Evolutionary conservation across 30 jellyfish, hydroid and myxozoan species (phyloP).

Genomic region (Chrysaora quinquecirrha): DNA sequence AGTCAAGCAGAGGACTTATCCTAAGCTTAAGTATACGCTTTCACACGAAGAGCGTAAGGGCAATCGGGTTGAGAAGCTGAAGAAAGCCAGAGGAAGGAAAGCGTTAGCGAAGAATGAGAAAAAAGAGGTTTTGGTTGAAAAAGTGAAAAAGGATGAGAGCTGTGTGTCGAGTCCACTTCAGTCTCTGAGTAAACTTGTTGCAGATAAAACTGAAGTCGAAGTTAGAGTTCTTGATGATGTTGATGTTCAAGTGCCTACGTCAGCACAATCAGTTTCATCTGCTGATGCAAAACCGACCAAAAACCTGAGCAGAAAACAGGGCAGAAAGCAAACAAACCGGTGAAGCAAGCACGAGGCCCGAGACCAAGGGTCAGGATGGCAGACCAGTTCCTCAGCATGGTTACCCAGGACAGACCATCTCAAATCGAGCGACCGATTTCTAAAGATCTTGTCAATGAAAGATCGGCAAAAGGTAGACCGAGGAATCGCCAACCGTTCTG

Average conservation of each 20-base stretch:
- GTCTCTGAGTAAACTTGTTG: neutral
- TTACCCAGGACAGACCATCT: conserved; percentile 87
- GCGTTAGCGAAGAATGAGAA: neutral
- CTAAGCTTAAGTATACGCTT: conserved; percentile 57
- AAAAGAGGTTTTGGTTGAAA: neutral
- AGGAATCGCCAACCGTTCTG: conserved; percentile 1
- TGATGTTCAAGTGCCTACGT: neutral
- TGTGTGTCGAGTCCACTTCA: neutral
- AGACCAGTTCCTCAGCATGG: conserved; percentile 84
- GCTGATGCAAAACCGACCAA: too few relatives aligned
- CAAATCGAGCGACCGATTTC: conserved; percentile 57
- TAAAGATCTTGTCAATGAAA: conserved; percentile 41
- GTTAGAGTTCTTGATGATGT: neutral
- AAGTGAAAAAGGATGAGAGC: neutral
- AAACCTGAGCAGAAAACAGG: too few relatives aligned
- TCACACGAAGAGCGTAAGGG: conserved; percentile 63
- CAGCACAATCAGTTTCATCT: neutral
- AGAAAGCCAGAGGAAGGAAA: conserved; percentile 13
- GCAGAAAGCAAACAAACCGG: conserved; percentile 11
- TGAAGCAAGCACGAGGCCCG: conserved; percentile 35
- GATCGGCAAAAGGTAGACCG: conserved; percentile 11
- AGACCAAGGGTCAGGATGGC: conserved; percentile 17
- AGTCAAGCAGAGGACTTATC: conserved; percentile 29
- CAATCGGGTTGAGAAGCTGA: conserved; percentile 34
- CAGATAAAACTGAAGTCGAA: neutral